Conservation (phyloP, 30 jellyfish, hydroid and myxozoan genomes). For the Clytia hemisphaerica region DNA sequence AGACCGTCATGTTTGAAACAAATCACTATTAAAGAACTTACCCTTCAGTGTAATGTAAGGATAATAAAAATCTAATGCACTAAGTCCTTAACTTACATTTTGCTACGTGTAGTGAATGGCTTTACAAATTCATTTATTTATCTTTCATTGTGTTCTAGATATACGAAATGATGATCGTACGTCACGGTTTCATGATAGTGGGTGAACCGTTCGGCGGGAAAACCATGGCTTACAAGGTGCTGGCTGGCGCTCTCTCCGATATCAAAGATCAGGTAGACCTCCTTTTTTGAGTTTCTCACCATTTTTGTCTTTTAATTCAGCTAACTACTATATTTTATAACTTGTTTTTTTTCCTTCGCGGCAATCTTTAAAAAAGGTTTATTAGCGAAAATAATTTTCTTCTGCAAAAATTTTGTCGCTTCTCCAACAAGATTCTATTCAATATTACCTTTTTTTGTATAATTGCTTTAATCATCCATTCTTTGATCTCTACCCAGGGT, state of each 20-base stretch:
- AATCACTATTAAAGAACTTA: too few species aligned
- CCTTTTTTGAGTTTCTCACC: not conserved
- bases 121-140: not conserved
- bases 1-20: too few species aligned
- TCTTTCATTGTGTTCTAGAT: slow-evolving; percentile 32
- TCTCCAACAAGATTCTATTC: not conserved
- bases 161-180: slow-evolving; percentile 95
- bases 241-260: slow-evolving; percentile 84
- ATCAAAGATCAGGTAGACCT: slow-evolving; percentile 71
- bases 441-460: not conserved
- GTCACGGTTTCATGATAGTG: slow-evolving; percentile 97
- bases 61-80: too few species aligned
- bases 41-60: too few species aligned
- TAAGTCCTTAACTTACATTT: not conserved
- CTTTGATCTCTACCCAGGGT: slow-evolving; percentile 25
- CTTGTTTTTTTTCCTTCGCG: too few species aligned
- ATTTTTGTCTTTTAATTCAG: not conserved
- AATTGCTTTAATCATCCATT: not conserved
- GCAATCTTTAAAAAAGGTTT: too few species aligned
- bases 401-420: not conserved
- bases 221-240: slow-evolving; percentile 88
- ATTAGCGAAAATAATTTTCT: not conserved
- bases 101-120: too few species aligned
- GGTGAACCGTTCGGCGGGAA: slow-evolving; percentile 99
- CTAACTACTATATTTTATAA: not conserved